Percentiles rank a stretch among this genome's conserved stretches.
Evolutionary conservation across 2,113 vertebrate species (phyloP).

Genomic region (Xiphophorus hellerii): DNA sequence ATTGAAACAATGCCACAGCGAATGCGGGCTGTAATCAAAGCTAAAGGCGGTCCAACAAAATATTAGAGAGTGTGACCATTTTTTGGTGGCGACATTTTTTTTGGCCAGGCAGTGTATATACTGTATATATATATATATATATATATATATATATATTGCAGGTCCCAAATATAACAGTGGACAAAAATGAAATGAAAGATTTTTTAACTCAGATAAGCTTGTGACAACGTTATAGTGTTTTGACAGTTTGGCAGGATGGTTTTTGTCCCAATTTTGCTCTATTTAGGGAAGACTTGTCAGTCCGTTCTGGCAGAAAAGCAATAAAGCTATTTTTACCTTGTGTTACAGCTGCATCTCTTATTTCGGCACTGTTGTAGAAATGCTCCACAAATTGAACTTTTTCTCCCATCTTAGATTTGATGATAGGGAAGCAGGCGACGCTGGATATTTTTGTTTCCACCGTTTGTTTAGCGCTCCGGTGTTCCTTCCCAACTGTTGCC

Average conservation of each 20-base stretch:
- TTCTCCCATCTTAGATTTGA: conserved; percentile 28
- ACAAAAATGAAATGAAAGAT: conserved; percentile 69
- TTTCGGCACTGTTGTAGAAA: conserved; percentile 30
- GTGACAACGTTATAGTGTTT: conserved; percentile 33
- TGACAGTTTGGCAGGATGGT: conserved; percentile 22
- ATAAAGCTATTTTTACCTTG: conserved; percentile 23
- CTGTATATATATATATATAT: conserved; percentile 26
- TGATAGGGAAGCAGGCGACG: conserved; percentile 23
- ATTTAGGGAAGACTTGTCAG: conserved; percentile 29
- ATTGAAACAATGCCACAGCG: no score
- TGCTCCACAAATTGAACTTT: conserved; percentile 27
- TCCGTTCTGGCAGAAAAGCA: conserved; percentile 24
- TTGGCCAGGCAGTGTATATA: no score
- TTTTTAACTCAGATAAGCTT: conserved; percentile 33
- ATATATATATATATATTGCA: conserved; percentile 48
- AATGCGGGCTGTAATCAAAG: no score
- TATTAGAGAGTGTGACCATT: no score
- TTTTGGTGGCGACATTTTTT: no score
- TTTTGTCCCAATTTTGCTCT: conserved; percentile 28
- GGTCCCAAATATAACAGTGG: conserved; percentile 53
- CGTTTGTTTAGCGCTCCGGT: conserved; percentile 40
- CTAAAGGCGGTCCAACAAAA: no score
- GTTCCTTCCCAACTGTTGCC: conserved; percentile 55
- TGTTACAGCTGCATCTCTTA: conserved; percentile 24
- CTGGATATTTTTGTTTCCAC: conserved; percentile 52